A percentile compares a stretch with the other conserved stretches of the same genome.
phyloP scores from a whole-genome alignment of 2,113 vertebrate species.

The Myrmophylax atrothorax region DNA sequence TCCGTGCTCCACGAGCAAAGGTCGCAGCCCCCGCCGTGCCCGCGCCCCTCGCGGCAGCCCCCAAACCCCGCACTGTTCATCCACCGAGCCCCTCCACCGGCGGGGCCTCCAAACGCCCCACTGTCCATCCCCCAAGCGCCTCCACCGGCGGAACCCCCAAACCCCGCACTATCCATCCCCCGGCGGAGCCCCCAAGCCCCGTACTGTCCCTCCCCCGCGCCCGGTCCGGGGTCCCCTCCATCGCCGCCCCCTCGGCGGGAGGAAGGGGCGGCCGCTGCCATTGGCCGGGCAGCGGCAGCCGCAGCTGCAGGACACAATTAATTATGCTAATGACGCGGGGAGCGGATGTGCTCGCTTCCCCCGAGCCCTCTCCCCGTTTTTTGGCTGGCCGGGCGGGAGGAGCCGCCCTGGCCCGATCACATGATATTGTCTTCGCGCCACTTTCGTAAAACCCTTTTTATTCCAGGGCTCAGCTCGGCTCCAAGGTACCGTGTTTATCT shows the following conservation, averaged over 20 bases:
- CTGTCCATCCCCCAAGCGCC: too few relatives aligned
- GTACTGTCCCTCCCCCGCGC: neutral
- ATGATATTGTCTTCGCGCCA: conserved; percentile 89
- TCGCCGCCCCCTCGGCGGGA: neutral
- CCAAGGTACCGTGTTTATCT: conserved; percentile 75
- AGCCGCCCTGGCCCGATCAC: conserved; percentile 80
- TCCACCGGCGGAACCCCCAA: too few relatives aligned
- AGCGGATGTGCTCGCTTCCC: conserved; percentile 75
- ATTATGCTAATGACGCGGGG: conserved; percentile 80
- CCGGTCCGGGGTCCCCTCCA: neutral
- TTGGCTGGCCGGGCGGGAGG: conserved; percentile 72
- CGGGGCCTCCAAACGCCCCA: too few relatives aligned
- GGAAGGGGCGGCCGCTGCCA: conserved; percentile 35
- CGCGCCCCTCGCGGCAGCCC: neutral
- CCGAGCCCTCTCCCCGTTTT: conserved; percentile 30
- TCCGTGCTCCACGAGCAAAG: neutral
- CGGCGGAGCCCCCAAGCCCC: too few relatives aligned
- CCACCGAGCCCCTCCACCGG: too few relatives aligned
- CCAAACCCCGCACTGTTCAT: too few relatives aligned
- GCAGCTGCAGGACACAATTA: conserved; percentile 78
- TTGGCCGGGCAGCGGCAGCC: conserved; percentile 45
- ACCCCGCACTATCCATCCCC: too few relatives aligned
- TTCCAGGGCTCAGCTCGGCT: conserved; percentile 70
- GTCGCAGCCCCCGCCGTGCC: neutral
- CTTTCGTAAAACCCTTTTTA: conserved; percentile 78